Evolutionary conservation across 1,140 invertebrate species (phyloP).

Genomic region (Diplogasteroides magnus): DNA sequence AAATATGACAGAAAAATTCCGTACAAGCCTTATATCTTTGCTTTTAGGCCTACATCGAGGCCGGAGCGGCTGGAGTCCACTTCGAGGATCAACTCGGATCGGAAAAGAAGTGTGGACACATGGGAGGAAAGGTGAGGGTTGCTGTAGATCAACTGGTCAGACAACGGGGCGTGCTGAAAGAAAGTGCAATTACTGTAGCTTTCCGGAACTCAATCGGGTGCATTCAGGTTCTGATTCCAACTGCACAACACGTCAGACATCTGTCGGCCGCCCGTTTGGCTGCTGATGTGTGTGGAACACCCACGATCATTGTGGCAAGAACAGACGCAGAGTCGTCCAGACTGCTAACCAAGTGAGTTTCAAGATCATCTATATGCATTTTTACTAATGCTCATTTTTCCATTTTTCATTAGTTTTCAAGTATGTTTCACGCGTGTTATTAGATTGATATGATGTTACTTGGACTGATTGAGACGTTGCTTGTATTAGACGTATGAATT

Average conservation of each 20-base stretch:
- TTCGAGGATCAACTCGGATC: conserved; percentile 57
- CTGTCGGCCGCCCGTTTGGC: conserved; percentile 56
- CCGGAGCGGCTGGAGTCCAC: conserved; percentile 57
- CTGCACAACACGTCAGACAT: conserved; percentile 56
- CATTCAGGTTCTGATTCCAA: conserved; percentile 55
- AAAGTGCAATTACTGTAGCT: too few species aligned
- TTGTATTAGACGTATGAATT: too few species aligned
- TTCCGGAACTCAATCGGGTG: conserved; percentile 11
- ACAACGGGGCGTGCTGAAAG: too few species aligned
- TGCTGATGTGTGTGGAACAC: conserved; percentile 55
- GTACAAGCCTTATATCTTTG: not conserved
- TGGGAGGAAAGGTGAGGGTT: conserved; percentile 54
- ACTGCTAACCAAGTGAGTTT: conserved; percentile 44
- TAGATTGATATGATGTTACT: too few species aligned
- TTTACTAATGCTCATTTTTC: conserved; percentile 5
- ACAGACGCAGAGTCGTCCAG: conserved; percentile 55
- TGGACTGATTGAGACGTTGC: too few species aligned
- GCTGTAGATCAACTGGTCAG: not conserved
- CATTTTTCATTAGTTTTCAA: too few species aligned
- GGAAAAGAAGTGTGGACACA: conserved; percentile 57
- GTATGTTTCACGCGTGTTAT: too few species aligned
- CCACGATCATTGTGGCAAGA: conserved; percentile 56
- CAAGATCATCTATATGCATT: too few species aligned
- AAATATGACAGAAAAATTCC: not conserved
- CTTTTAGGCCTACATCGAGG: conserved; percentile 56